Conservation (phyloP, 1,140 invertebrate species). For the Drosophila nigromelanica region DNA sequence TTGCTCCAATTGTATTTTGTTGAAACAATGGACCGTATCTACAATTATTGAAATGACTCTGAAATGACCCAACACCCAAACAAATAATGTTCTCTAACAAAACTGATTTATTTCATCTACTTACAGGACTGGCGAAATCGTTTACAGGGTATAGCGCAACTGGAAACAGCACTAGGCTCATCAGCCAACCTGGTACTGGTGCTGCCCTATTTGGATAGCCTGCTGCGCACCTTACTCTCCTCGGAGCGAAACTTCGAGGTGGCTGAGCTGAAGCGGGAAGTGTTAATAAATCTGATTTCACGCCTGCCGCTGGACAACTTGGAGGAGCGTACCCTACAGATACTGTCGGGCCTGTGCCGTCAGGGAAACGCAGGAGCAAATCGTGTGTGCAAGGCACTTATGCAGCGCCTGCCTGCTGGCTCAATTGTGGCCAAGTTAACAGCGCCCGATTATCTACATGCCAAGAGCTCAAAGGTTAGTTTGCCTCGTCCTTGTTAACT, state of each 20-base stretch:
- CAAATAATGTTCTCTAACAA: too few species aligned
- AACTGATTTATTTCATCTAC: neutral
- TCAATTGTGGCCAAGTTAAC: conserved; percentile 87
- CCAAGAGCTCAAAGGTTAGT: conserved; percentile 87
- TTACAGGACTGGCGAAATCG: conserved; percentile 86
- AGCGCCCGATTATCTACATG: conserved; percentile 87
- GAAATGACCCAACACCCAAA: conserved; percentile 9
- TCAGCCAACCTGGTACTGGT: conserved; percentile 85
- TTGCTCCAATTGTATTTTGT: conserved; percentile 20
- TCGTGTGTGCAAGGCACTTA: conserved; percentile 86
- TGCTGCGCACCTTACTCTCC: conserved; percentile 86
- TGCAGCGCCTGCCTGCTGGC: conserved; percentile 87
- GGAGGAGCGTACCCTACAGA: conserved; percentile 84
- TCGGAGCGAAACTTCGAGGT: conserved; percentile 82
- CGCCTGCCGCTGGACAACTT: conserved; percentile 81
- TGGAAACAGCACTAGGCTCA: conserved; percentile 85
- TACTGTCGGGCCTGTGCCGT: conserved; percentile 86
- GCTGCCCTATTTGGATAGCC: conserved; percentile 86
- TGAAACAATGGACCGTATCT: conserved; percentile 16
- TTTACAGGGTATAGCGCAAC: conserved; percentile 85
- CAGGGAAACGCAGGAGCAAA: conserved; percentile 86
- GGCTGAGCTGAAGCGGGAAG: conserved; percentile 71
- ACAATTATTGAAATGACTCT: conserved; percentile 36
- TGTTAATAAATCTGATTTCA: conserved; percentile 80
- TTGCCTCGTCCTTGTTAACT: neutral